Evolutionary conservation across 2,888 invertebrate genomes (phyloP), one percentile per base, ranked within the genome.

Genomic region (Crocallis elinguaria): DNA sequence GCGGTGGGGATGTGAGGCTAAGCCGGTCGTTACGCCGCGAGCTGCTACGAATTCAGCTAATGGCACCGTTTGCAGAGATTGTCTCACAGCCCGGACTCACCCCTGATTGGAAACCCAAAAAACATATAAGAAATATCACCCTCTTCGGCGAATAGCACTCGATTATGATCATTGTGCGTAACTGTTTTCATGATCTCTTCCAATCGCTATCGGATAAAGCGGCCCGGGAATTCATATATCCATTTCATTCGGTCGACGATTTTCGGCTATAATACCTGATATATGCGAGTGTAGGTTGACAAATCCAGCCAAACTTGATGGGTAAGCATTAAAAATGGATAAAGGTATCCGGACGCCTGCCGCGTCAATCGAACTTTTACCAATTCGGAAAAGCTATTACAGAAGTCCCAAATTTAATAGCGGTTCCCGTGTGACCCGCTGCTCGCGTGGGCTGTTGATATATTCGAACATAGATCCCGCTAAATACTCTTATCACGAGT

Each of bases 51-150:
- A 71, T 73, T 71, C 77, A 63, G 71, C 72, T 86, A 86, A 86
- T 83, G 77, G 75, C 71, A 69, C 76, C 80, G 81, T 85, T 86
- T 81, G 75, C 74, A 45, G 77, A 78, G 82, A 84, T 82, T 84
- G 79, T 77, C 70, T 71, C 73, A 59, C 69, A 68, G 64, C 67
- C 65, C 67, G 63, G 68, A 60, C 60, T 58, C 55, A 63, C 71
- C 60, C 58, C 70, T 71, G 70, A 77, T 79, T 76, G 71, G 67
- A 58, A 70, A n/a, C n/a, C 64, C 64, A 58, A 64, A 66, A 67
- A 68, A 64, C 56, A 51, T 36, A 45, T 49, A 52, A 49, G 32
- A 48, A 44, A 46, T 45, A 52, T 54, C 41, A 36, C 49, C 39
- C 44, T 38, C 39, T 51, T 21, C 30, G 13, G 0, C 37, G 19